Conservation (phyloP, 2,888 invertebrate species). For the Cistogaster globosa region DNA sequence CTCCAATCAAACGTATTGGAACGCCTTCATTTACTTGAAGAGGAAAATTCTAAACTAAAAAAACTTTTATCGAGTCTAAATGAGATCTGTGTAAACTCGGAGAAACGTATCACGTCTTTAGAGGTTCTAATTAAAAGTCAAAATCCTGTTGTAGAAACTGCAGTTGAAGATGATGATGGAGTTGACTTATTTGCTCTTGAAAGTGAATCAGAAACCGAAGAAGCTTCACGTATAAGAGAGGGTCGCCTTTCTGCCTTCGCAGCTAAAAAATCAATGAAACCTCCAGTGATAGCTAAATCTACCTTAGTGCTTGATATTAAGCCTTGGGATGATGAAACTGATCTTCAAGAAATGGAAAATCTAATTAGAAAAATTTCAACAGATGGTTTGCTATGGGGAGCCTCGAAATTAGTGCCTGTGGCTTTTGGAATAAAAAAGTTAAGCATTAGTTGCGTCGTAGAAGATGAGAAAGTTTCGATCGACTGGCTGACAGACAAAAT, state of each 20-base stretch:
- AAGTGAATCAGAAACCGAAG: conserved; percentile 89
- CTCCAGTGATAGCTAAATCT: conserved; percentile 95
- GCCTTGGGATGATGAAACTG: conserved; percentile 95
- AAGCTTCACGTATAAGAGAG: conserved; percentile 90
- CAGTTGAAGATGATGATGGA: conserved; percentile 88
- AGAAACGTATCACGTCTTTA: conserved; percentile 79
- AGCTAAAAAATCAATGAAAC: conserved; percentile 96
- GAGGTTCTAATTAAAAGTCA: conserved; percentile 74
- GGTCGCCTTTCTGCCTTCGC: conserved; percentile 94
- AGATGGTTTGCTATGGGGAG: conserved; percentile 97
- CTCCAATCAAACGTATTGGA: conserved; percentile 84
- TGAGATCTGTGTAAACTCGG: conserved; percentile 78
- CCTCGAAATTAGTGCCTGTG: conserved; percentile 94
- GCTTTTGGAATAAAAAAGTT: conserved; percentile 96
- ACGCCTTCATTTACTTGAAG: conserved; percentile 85
- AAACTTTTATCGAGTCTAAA: conserved; percentile 80
- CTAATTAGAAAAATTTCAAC: conserved; percentile 89
- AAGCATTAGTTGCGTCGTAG: conserved; percentile 95
- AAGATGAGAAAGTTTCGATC: conserved; percentile 97
- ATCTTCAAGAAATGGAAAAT: conserved; percentile 93
- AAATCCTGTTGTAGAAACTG: conserved; percentile 37
- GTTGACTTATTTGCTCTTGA: conserved; percentile 93
- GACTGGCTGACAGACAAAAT: conserved; percentile 95
- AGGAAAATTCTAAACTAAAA: conserved; percentile 84
- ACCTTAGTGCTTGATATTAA: conserved; percentile 97